Percentiles rank a stretch among this genome's conserved stretches.
These are phyloP conservation scores for Thelaira solivaga DNA, from an alignment of 2,888 invertebrate genomes.

Conservation along the genomic window DNA sequence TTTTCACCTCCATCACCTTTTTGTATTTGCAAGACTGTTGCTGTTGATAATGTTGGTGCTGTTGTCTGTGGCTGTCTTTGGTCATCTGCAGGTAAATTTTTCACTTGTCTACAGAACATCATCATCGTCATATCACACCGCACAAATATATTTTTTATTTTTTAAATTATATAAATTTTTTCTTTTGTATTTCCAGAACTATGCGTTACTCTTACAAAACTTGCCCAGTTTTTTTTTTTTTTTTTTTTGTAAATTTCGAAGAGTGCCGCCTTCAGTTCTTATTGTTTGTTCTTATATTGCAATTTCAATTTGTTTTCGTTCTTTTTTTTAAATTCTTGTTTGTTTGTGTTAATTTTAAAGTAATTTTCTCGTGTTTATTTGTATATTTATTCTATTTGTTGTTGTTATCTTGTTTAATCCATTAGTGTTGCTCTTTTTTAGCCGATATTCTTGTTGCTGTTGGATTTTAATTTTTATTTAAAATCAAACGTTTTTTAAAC, in stretches of 20 bases:
- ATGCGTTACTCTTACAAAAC: conserved; percentile 49
- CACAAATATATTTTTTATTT: conserved; percentile 29
- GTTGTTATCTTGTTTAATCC: conserved; percentile 50
- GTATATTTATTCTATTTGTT: conserved; percentile 55
- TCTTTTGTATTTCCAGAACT: conserved; percentile 40
- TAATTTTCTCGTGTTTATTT: conserved; percentile 54
- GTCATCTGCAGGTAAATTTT: conserved; percentile 65
- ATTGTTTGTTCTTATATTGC: conserved; percentile 27
- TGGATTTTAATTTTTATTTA: conserved; percentile 10
- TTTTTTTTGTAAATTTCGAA: conserved; percentile 21
- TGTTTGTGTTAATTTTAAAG: conserved; percentile 56
- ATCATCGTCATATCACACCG: conserved; percentile 63
- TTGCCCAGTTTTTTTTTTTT: conserved; percentile 16
- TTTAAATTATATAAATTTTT: conserved; percentile 10
- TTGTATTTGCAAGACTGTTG: conserved; percentile 17
- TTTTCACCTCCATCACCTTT: conserved; percentile 61
- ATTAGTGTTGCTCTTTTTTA: conserved; percentile 47
- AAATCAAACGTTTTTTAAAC: conserved; percentile 55
- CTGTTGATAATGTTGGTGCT: conserved; percentile 22
- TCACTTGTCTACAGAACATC: conserved; percentile 64
- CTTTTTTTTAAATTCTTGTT: conserved; percentile 7
- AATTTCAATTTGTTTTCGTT: conserved; percentile 56
- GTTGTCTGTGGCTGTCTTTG: conserved; percentile 53
- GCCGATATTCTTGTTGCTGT: conserved; percentile 30
- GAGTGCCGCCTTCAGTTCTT: conserved; percentile 52